phyloP scores from a whole-genome alignment of 1,140 invertebrate genomes.

The Zaprionus africanus region DNA sequence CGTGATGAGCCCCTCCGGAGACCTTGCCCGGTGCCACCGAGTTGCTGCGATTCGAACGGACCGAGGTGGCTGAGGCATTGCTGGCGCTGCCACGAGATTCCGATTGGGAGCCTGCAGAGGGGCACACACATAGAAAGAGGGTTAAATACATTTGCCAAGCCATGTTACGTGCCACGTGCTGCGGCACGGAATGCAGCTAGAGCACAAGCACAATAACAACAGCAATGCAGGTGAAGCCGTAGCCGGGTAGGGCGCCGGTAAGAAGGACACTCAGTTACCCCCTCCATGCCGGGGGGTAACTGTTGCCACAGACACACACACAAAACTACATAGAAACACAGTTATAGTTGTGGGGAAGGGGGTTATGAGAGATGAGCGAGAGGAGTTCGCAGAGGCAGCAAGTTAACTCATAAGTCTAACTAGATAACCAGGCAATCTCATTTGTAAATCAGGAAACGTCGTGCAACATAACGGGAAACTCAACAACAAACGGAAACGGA shows the following conservation, averaged over 20 bases:
- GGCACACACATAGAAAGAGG: background rate
- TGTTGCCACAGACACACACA: slow-evolving; percentile 9
- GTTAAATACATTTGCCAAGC: slow-evolving; percentile 14
- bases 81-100: slow-evolving; percentile 75
- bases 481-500: slow-evolving; percentile 35
- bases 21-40: slow-evolving; percentile 79
- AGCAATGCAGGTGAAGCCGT: slow-evolving; percentile 15
- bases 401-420: slow-evolving; percentile 9
- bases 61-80: slow-evolving; percentile 77
- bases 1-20: slow-evolving; percentile 56
- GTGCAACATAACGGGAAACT: slow-evolving; percentile 18
- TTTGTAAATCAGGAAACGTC: slow-evolving; percentile 36
- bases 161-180: background rate
- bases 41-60: slow-evolving; percentile 81
- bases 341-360: background rate
- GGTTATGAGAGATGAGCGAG: slow-evolving; percentile 12
- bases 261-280: slow-evolving; percentile 18
- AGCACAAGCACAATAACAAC: slow-evolving; percentile 31
- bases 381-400: slow-evolving; percentile 3
- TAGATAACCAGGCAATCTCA: slow-evolving; percentile 25
- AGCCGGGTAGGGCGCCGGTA: slow-evolving; percentile 8
- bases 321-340: slow-evolving; percentile 37
- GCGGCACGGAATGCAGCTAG: slow-evolving; percentile 34
- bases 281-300: slow-evolving; percentile 4
- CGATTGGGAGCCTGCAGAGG: slow-evolving; percentile 58